Percentiles rank a stretch among this genome's conserved stretches.
phyloP scores from a whole-genome alignment of 2,888 invertebrate species.

The Eupsilia transversa region DNA sequence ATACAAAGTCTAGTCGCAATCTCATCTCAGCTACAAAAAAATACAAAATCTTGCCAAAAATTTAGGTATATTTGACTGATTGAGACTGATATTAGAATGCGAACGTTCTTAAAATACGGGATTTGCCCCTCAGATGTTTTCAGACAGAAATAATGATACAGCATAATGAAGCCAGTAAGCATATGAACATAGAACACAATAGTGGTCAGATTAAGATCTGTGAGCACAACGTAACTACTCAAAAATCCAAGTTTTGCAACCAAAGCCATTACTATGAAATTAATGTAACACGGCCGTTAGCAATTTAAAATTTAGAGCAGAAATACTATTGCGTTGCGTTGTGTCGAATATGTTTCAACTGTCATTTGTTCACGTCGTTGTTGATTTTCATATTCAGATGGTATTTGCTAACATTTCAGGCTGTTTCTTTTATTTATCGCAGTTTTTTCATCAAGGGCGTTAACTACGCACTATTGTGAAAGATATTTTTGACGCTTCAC shows the following conservation, averaged over 20 bases:
- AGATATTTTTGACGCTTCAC: constrained; percentile 38
- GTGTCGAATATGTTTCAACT: constrained; percentile 77
- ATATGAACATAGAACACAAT: constrained; percentile 52
- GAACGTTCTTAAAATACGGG: too few relatives aligned
- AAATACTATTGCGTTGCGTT: constrained; percentile 80
- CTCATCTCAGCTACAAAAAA: too few relatives aligned
- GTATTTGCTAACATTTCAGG: constrained; percentile 71
- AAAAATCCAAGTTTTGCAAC: constrained; percentile 64
- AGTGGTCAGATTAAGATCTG: constrained; percentile 63
- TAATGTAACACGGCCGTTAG: constrained; percentile 83
- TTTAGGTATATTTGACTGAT: too few relatives aligned
- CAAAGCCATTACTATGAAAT: constrained; percentile 74
- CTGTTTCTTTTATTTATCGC: constrained; percentile 48
- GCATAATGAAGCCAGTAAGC: constrained; percentile 15
- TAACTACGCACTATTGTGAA: constrained; percentile 53
- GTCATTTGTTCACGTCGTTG: constrained; percentile 80
- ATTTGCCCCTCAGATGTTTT: not conserved
- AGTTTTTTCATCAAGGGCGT: constrained; percentile 62
- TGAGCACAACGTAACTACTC: constrained; percentile 43
- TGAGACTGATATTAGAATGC: too few relatives aligned
- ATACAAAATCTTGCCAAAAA: too few relatives aligned
- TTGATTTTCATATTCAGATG: constrained; percentile 83
- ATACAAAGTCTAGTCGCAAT: too few relatives aligned
- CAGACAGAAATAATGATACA: constrained; percentile 5
- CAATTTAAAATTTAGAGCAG: constrained; percentile 86